Conservation (phyloP, 2,797 vertebrate genomes). For the Phalloptychus januarius region DNA sequence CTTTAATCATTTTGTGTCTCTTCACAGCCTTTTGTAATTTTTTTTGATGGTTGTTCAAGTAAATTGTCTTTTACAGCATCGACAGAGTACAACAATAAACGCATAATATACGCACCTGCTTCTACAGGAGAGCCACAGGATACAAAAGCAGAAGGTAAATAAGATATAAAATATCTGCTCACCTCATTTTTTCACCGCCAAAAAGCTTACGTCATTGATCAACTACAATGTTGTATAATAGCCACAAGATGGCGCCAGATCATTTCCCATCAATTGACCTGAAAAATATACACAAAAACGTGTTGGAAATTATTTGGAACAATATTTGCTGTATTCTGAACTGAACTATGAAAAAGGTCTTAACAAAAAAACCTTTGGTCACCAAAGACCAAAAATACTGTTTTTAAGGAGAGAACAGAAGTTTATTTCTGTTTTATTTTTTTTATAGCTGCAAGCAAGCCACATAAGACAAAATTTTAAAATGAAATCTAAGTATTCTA, state of each 20-base stretch:
- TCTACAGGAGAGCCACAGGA: not conserved
- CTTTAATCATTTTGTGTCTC: not conserved
- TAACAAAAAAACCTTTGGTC: not conserved
- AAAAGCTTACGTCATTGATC: not conserved
- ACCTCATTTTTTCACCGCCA: conserved; percentile 8
- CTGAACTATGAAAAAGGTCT: not conserved
- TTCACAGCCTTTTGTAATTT: not conserved
- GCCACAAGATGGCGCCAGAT: conserved; percentile 26
- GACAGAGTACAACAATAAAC: not conserved
- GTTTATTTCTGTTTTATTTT: not conserved
- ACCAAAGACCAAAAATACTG: not conserved
- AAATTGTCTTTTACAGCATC: not conserved
- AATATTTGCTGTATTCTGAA: not conserved
- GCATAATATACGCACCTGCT: not conserved
- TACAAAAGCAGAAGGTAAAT: not conserved
- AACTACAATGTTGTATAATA: not conserved
- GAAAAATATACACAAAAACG: not conserved
- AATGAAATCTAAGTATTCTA: not conserved
- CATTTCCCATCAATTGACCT: not conserved
- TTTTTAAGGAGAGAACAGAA: not conserved
- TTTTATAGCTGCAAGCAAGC: not conserved
- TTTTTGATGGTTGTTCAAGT: not conserved
- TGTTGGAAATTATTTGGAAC: too few relatives aligned
- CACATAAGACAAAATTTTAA: not conserved
- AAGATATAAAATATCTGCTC: not conserved